Conservation (phyloP, 2,113 vertebrate species). For the Bambusicola thoracicus region DNA sequence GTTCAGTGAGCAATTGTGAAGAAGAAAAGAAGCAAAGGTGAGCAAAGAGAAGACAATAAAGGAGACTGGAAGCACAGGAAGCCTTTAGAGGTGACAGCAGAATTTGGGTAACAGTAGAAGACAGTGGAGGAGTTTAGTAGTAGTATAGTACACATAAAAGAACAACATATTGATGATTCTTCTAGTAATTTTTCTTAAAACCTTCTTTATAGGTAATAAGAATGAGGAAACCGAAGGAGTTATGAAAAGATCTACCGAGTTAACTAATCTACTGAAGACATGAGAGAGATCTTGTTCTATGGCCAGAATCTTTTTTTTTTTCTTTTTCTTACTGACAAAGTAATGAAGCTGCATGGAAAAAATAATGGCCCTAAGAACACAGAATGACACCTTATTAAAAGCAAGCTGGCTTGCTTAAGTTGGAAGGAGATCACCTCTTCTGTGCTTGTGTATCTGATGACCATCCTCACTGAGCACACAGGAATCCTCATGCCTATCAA, state of each 20-base stretch:
- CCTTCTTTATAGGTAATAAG: neutral
- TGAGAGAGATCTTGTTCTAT: accelerated
- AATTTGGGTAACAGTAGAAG: neutral
- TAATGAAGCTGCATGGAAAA: neutral
- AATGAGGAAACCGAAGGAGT: neutral
- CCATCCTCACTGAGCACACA: neutral
- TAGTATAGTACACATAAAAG: neutral
- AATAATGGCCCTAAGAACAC: neutral
- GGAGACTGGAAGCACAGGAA: neutral
- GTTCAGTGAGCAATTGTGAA: neutral
- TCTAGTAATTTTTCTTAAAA: neutral
- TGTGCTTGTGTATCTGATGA: neutral
- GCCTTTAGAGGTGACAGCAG: neutral
- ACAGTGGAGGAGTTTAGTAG: neutral
- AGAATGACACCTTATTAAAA: neutral
- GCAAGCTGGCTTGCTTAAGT: neutral
- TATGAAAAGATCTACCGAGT: neutral
- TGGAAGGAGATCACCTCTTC: neutral
- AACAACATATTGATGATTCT: neutral
- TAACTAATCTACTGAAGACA: neutral
- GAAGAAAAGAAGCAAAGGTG: neutral
- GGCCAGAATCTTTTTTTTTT: neutral
- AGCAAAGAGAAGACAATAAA: neutral
- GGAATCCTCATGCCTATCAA: neutral
- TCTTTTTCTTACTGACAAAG: neutral